These are phyloP conservation scores for Eulacestoma nigropectus DNA, from an alignment of 2,113 vertebrate species.

Conservation along the genomic window DNA sequence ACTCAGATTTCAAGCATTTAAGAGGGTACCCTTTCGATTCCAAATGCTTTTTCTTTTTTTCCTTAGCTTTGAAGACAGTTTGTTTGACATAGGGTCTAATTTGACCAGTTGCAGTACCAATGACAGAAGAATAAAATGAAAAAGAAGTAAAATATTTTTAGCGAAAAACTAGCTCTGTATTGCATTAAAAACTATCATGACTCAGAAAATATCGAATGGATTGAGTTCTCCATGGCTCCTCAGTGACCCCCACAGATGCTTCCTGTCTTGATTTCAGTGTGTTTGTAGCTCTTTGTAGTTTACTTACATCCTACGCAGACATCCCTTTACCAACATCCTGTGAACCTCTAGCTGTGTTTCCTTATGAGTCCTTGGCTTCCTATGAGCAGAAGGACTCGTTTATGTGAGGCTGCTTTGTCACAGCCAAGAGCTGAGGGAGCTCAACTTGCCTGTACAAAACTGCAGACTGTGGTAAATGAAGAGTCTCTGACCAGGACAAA, in stretches of 20 bases:
- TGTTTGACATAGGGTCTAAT: background rate
- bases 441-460: accelerated
- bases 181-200: background rate
- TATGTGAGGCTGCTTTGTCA: background rate
- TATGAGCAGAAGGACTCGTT: background rate
- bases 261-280: constrained; percentile 20
- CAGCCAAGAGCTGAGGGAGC: background rate
- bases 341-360: constrained; percentile 5
- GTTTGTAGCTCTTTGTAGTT: constrained; percentile 37
- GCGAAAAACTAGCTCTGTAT: background rate
- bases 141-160: background rate
- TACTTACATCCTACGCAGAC: background rate
- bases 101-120: background rate
- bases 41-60: background rate
- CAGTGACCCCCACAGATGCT: constrained; percentile 50
- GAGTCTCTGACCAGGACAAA: background rate
- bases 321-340: constrained; percentile 51
- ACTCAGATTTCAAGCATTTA: background rate
- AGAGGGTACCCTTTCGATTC: background rate
- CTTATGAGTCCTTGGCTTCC: background rate
- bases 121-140: background rate
- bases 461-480: background rate
- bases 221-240: background rate
- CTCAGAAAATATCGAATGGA: background rate
- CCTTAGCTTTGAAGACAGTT: background rate